These are phyloP conservation scores for Danionella dracula DNA, from an alignment of 2,797 vertebrate genomes.

Conservation along the genomic window DNA sequence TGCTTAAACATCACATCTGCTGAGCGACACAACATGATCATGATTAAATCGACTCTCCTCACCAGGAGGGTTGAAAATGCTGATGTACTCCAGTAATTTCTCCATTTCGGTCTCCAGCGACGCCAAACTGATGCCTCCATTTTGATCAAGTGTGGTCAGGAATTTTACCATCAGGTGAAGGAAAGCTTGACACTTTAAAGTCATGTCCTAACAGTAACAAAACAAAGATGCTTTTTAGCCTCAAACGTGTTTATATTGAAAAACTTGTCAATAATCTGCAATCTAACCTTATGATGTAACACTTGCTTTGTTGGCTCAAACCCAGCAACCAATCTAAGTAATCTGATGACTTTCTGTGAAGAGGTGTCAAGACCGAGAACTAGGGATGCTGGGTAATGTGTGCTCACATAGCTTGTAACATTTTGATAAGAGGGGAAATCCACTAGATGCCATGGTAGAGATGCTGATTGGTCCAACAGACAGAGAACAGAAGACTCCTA, in stretches of 20 bases:
- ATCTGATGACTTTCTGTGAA: conserved; percentile 78
- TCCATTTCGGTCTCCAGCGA: conserved; percentile 83
- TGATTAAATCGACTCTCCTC: conserved; percentile 18
- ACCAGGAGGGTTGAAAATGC: conserved; percentile 89
- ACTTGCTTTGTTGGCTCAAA: conserved; percentile 69
- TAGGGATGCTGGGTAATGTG: conserved; percentile 84
- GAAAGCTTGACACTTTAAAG: conserved; percentile 79
- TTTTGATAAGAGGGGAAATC: conserved; percentile 84
- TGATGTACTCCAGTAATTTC: conserved; percentile 80
- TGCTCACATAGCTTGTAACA: conserved; percentile 83
- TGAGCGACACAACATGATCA: too few relatives aligned
- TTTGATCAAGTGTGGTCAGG: conserved; percentile 85
- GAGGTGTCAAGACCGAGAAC: conserved; percentile 76
- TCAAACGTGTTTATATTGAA: neutral
- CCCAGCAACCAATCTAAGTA: conserved; percentile 83
- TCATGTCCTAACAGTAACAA: conserved; percentile 76
- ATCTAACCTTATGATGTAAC: conserved; percentile 70
- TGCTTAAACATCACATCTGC: neutral
- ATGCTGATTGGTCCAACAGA: conserved; percentile 85
- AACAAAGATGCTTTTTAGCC: neutral
- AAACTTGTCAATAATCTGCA: neutral
- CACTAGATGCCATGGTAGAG: conserved; percentile 89
- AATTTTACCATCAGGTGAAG: conserved; percentile 82
- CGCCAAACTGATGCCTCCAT: conserved; percentile 75
- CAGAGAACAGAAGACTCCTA: conserved; percentile 85